phyloP scores from a whole-genome alignment of 2,797 vertebrate species.

The Helostoma temminkii region DNA sequence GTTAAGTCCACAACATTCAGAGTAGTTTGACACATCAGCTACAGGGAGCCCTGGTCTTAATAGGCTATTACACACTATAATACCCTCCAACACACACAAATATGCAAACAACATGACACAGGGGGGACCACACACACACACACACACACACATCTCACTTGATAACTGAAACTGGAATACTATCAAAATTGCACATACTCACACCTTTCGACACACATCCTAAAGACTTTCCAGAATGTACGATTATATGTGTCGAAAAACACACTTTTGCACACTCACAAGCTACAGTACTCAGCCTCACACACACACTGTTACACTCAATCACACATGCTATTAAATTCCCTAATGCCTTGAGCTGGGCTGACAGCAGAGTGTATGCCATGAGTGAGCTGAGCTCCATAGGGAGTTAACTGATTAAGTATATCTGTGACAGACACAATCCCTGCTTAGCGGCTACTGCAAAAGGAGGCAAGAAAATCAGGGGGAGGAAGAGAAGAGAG shows the following conservation, averaged over 20 bases:
- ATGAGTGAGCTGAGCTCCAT: constrained; percentile 72
- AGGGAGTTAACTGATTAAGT: constrained; percentile 79
- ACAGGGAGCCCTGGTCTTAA: constrained; percentile 77
- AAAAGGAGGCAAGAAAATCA: constrained; percentile 33
- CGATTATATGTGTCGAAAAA: constrained; percentile 22
- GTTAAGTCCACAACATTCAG: constrained; percentile 53
- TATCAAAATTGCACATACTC: constrained; percentile 4
- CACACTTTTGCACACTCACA: constrained; percentile 50
- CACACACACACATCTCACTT: constrained; percentile 18
- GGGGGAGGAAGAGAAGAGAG: constrained; percentile 24
- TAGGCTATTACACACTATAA: constrained; percentile 79
- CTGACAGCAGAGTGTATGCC: constrained; percentile 67
- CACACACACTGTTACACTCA: constrained; percentile 44
- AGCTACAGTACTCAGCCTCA: constrained; percentile 26
- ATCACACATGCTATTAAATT: constrained; percentile 74
- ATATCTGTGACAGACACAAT: constrained; percentile 79
- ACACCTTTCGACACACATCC: constrained; percentile 38
- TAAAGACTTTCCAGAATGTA: constrained; percentile 33
- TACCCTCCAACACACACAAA: constrained; percentile 46
- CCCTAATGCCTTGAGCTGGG: constrained; percentile 71
- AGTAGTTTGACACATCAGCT: constrained; percentile 77
- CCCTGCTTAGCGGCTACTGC: constrained; percentile 69
- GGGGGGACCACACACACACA: not conserved
- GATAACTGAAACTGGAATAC: constrained; percentile 14
- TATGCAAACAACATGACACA: constrained; percentile 4